These are phyloP conservation scores for Agapostemon virescens DNA, from an alignment of 2,888 invertebrate genomes.

Conservation along the genomic window DNA sequence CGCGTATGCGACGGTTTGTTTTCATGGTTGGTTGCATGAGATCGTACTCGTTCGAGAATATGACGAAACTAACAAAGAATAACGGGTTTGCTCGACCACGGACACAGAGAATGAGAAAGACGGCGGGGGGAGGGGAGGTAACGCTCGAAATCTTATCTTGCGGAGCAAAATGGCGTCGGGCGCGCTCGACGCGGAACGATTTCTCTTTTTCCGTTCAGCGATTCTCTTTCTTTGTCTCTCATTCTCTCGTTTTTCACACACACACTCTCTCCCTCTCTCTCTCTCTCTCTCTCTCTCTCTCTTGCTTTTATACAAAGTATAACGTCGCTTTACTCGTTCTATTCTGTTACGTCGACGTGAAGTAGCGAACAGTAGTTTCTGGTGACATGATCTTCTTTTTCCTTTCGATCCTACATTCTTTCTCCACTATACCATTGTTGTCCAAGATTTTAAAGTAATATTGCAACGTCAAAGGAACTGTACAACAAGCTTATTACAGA, in stretches of 20 bases:
- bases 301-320: constrained; percentile 17
- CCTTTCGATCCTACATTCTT: background rate
- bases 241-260: background rate
- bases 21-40: constrained; percentile 26
- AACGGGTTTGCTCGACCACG: constrained; percentile 28
- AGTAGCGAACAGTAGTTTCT: background rate
- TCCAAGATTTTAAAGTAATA: constrained; percentile 61
- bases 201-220: constrained; percentile 7
- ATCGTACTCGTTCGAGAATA: constrained; percentile 44
- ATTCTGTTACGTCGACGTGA: constrained; percentile 20
- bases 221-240: background rate
- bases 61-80: constrained; percentile 31
- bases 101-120: constrained; percentile 41
- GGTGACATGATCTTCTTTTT: background rate
- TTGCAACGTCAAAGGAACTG: constrained; percentile 62
- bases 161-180: constrained; percentile 12
- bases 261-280: background rate
- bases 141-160: constrained; percentile 2
- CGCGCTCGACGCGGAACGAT: constrained; percentile 23
- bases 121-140: constrained; percentile 3
- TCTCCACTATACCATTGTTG: background rate
- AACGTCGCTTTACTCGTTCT: constrained; percentile 9
- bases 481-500: constrained; percentile 61
- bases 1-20: constrained; percentile 18
- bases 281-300: background rate